Evolutionary conservation across 2,888 invertebrate species (phyloP).

Genomic region (Ctena decussata): DNA sequence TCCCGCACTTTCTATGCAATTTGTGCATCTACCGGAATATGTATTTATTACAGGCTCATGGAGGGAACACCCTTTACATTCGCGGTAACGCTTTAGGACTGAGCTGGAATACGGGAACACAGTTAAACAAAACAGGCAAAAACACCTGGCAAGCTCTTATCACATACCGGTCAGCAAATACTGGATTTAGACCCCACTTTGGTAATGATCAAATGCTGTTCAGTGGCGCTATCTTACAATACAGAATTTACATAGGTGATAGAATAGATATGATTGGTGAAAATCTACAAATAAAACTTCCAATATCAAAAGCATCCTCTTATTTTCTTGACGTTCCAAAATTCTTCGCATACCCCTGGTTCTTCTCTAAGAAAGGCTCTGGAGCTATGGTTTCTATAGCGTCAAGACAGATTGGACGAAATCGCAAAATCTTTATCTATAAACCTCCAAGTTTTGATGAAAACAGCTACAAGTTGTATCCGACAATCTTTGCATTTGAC

Average conservation of each 20-base stretch:
- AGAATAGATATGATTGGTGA: constrained; percentile 42
- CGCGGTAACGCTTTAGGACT: constrained; percentile 1
- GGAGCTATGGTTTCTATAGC: background rate
- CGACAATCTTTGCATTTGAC: constrained; percentile 16
- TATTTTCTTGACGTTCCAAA: constrained; percentile 21
- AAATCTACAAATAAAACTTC: constrained; percentile 29
- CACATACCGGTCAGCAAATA: background rate
- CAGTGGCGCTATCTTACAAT: constrained; percentile 15
- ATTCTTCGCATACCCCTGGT: constrained; percentile 30
- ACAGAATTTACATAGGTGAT: constrained; percentile 30
- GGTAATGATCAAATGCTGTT: background rate
- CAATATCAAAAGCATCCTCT: constrained; percentile 2
- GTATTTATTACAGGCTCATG: background rate
- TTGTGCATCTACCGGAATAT: too few relatives aligned
- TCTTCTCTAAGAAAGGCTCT: constrained; percentile 5
- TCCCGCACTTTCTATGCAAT: too few relatives aligned
- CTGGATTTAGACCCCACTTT: background rate
- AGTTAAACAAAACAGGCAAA: background rate
- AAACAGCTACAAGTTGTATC: constrained; percentile 39
- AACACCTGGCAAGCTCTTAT: background rate
- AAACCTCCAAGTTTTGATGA: constrained; percentile 47
- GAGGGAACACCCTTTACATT: background rate
- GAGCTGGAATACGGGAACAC: background rate
- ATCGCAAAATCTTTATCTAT: constrained; percentile 6
- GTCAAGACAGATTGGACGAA: constrained; percentile 18